Percentiles rank a stretch among this genome's conserved stretches.
Conservation (phyloP, 2,888 invertebrate species). For the Trimorus sp. region DNA sequence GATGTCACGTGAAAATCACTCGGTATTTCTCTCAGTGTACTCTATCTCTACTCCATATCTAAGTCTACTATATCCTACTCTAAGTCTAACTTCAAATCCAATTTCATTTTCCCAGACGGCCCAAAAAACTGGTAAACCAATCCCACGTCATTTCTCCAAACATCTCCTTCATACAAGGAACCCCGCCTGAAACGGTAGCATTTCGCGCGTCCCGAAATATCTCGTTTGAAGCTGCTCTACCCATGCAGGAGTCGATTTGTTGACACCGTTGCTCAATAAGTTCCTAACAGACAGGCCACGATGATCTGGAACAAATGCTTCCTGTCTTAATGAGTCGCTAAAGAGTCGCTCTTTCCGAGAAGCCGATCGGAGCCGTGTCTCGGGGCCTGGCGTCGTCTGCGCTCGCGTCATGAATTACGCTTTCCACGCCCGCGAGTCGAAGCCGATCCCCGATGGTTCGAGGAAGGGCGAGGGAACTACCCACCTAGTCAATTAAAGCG, state of each 20-base stretch:
- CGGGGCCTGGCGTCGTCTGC: slow-evolving; percentile 39
- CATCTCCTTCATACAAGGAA: too few relatives aligned
- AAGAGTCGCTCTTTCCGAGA: slow-evolving; percentile 50
- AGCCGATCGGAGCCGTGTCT: slow-evolving; percentile 56
- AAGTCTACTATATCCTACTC: too few relatives aligned
- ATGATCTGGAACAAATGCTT: slow-evolving; percentile 60
- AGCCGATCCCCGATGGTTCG: slow-evolving; percentile 22
- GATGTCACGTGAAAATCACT: too few relatives aligned
- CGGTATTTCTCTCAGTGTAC: too few relatives aligned
- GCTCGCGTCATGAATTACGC: slow-evolving; percentile 57
- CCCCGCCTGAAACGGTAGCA: too few relatives aligned
- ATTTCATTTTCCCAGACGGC: too few relatives aligned
- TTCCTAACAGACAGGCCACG: slow-evolving; percentile 25
- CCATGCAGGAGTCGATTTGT: slow-evolving; percentile 35
- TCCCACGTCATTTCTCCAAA: too few relatives aligned
- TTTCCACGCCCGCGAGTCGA: slow-evolving; percentile 60
- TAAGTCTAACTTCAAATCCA: too few relatives aligned
- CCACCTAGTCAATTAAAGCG: slow-evolving; percentile 80
- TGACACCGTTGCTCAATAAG: slow-evolving; percentile 51
- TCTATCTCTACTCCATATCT: too few relatives aligned
- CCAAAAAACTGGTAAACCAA: too few relatives aligned
- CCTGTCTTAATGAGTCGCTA: slow-evolving; percentile 60
- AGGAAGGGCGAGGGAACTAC: slow-evolving; percentile 67
- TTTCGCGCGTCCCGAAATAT: too few relatives aligned
- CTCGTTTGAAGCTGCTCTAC: too few relatives aligned